Conservation (phyloP, 2,113 vertebrate genomes). For the Delphinus delphis region DNA sequence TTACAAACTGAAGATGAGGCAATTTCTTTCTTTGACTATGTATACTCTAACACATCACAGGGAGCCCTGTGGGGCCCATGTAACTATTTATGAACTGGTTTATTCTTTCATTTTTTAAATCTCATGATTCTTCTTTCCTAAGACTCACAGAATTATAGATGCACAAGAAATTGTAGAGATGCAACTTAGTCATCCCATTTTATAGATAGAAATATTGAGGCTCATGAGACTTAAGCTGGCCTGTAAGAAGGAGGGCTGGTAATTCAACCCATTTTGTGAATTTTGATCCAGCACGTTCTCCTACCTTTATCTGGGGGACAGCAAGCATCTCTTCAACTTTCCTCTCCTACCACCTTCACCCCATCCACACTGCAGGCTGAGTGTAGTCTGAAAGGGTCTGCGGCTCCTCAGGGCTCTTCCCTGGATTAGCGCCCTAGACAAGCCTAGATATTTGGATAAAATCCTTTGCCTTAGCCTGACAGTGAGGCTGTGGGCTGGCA, state of each 20-base stretch:
- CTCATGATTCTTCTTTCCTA: not conserved
- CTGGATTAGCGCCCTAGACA: not conserved
- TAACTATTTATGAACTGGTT: not conserved
- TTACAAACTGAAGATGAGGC: not conserved
- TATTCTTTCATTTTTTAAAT: conserved; percentile 17
- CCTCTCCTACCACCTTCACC: not conserved
- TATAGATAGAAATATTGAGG: not conserved
- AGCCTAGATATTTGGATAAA: not conserved
- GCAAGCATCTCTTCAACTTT: not conserved
- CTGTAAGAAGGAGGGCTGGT: not conserved
- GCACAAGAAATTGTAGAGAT: not conserved
- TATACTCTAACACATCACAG: not conserved
- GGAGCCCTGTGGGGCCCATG: not conserved
- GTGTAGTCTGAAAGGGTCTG: not conserved
- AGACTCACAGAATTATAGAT: not conserved
- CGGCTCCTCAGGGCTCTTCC: not conserved
- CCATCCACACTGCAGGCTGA: not conserved
- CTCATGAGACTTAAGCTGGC: not conserved
- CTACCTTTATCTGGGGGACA: not conserved
- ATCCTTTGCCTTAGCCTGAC: not conserved
- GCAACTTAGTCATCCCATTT: not conserved
- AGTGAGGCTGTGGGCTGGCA: not conserved
- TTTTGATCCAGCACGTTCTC: not conserved
- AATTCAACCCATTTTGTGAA: not conserved
- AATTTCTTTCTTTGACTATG: not conserved